A percentile compares a stretch with the other conserved stretches of the same genome.
Conservation (phyloP, 2,888 invertebrate genomes). For the Ligdia adustata region DNA sequence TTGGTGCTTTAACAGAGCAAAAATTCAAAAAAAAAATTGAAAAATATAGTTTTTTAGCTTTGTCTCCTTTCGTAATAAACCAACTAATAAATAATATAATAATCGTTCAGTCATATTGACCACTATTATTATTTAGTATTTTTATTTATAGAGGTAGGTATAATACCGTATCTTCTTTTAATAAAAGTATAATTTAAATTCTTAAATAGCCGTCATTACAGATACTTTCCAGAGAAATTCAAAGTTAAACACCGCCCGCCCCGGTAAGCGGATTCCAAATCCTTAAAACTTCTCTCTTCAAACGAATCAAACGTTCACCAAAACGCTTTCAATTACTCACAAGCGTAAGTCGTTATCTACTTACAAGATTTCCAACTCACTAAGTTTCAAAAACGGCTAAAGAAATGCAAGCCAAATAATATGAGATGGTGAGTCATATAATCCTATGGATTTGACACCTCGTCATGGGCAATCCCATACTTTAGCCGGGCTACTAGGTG, state of each 20-base stretch:
- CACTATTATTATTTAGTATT: too few relatives aligned
- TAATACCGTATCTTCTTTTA: background rate
- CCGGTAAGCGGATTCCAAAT: constrained; percentile 22
- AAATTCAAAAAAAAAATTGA: too few relatives aligned
- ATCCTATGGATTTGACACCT: constrained; percentile 12
- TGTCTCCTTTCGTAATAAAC: too few relatives aligned
- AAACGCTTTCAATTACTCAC: constrained; percentile 17
- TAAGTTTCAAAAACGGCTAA: background rate
- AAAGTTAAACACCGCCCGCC: constrained; percentile 16
- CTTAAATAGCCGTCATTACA: constrained; percentile 1
- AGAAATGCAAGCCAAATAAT: constrained; percentile 2
- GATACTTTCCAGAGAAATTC: constrained; percentile 5
- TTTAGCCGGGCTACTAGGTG: too few relatives aligned
- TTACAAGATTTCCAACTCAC: constrained; percentile 11
- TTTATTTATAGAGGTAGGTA: too few relatives aligned
- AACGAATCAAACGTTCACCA: constrained; percentile 9
- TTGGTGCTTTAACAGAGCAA: too few relatives aligned
- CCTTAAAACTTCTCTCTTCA: constrained; percentile 8
- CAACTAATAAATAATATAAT: too few relatives aligned
- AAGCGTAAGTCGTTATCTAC: constrained; percentile 1
- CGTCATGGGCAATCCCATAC: constrained; percentile 4
- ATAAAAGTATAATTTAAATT: constrained; percentile 13
- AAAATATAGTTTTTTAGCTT: too few relatives aligned
- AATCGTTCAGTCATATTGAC: too few relatives aligned
- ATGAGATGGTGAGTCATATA: constrained; percentile 14